phyloP scores from a whole-genome alignment of 2,888 invertebrate species.

The Pecten maximus region DNA sequence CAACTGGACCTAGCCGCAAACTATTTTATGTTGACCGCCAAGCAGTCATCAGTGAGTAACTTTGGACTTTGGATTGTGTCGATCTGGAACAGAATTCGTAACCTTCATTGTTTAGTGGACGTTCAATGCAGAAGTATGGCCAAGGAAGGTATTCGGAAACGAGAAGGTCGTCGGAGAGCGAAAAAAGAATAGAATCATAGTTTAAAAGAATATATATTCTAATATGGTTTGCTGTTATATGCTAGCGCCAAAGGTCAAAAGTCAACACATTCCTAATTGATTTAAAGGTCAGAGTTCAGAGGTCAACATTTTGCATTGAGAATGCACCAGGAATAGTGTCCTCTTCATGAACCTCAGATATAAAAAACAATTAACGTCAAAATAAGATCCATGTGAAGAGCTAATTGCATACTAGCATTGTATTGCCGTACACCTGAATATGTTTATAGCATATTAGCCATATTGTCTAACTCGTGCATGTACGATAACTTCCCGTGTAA shows the following conservation, averaged over 20 bases:
- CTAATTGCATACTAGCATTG: not conserved
- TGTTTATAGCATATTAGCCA: slow-evolving; percentile 25
- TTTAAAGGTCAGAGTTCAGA: not conserved
- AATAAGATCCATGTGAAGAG: not conserved
- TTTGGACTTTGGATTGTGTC: too few relatives aligned
- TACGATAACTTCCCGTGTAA: not conserved
- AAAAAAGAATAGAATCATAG: too few relatives aligned
- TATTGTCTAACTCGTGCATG: not conserved
- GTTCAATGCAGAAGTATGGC: too few relatives aligned
- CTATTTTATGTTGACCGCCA: too few relatives aligned
- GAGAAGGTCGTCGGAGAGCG: too few relatives aligned
- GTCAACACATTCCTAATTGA: not conserved
- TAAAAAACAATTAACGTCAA: not conserved
- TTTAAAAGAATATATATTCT: too few relatives aligned
- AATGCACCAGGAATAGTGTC: not conserved
- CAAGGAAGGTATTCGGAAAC: too few relatives aligned
- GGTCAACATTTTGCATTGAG: not conserved
- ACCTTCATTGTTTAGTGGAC: too few relatives aligned
- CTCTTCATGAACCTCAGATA: not conserved
- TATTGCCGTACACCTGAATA: not conserved
- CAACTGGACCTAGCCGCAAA: too few relatives aligned
- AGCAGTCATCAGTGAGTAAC: too few relatives aligned
- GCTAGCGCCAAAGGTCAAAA: not conserved
- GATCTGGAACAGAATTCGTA: too few relatives aligned
- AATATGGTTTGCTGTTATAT: too few relatives aligned